These are phyloP conservation scores for Scaptodrosophila latifasciaeformis DNA, from an alignment of 2,888 invertebrate species.

Conservation along the genomic window DNA sequence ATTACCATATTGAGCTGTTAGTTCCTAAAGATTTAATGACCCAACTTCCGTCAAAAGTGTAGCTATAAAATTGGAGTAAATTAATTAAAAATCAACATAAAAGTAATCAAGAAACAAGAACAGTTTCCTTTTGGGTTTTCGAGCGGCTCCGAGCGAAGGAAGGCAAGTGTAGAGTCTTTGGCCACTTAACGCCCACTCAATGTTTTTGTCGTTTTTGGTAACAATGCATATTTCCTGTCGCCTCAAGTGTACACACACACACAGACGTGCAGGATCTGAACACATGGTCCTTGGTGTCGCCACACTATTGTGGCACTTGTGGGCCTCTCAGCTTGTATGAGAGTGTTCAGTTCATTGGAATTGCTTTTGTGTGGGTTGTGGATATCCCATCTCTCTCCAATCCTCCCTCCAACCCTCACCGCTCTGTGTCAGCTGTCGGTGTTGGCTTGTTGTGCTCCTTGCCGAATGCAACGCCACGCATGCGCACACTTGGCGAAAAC, in stretches of 20 bases:
- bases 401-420: no score
- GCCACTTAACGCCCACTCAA: constrained; percentile 26
- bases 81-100: no score
- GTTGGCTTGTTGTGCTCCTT: no score
- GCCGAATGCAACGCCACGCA: constrained; percentile 26
- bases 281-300: constrained; percentile 17
- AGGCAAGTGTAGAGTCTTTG: not conserved
- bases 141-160: no score
- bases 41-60: no score
- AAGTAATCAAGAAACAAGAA: no score
- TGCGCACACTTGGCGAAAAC: constrained; percentile 52
- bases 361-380: not conserved
- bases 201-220: constrained; percentile 13
- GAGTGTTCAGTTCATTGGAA: not conserved
- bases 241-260: no score
- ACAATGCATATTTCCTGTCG: constrained; percentile 41
- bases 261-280: constrained; percentile 13
- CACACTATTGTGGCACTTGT: not conserved
- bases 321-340: not conserved
- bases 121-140: no score
- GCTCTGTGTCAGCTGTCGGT: no score
- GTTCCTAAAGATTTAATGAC: no score
- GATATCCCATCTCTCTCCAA: not conserved
- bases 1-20: no score
- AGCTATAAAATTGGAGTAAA: no score